These are phyloP conservation scores for Gnathonemus echidnorhynchus DNA, from an alignment of 2,113 vertebrate species.

Conservation along the genomic window DNA sequence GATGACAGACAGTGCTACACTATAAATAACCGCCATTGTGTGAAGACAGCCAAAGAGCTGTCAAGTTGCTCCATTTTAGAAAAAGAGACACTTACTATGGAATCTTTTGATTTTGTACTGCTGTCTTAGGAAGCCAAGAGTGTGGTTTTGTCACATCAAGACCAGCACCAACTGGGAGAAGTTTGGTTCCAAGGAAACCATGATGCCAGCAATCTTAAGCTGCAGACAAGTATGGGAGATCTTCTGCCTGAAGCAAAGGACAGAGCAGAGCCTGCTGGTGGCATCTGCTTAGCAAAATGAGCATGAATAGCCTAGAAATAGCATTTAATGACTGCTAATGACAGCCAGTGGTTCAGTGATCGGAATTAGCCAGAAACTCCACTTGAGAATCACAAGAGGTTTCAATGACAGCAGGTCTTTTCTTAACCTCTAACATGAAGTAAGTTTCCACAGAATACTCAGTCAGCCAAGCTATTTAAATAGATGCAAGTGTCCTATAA, in stretches of 20 bases:
- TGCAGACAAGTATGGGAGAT: background rate
- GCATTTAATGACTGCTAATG: background rate
- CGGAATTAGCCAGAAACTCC: background rate
- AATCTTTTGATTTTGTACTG: background rate
- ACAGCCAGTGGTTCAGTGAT: background rate
- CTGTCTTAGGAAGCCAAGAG: background rate
- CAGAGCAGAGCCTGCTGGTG: background rate
- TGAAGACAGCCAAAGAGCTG: constrained; percentile 18
- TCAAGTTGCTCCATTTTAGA: background rate
- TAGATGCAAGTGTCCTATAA: background rate
- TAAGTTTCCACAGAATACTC: background rate
- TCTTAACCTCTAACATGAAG: background rate
- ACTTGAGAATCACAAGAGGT: background rate
- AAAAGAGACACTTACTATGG: background rate
- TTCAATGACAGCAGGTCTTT: background rate
- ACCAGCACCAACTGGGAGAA: background rate
- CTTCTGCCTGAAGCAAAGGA: background rate
- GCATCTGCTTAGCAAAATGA: background rate
- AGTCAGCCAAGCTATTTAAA: background rate
- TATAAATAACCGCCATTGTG: constrained; percentile 26
- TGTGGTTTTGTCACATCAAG: background rate
- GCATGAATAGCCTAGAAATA: background rate
- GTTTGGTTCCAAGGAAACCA: background rate
- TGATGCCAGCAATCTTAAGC: background rate
- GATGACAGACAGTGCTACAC: constrained; percentile 37